phyloP scores from a whole-genome alignment of 35 echinoderm and acorn worm species.

The Ophioderma brevispina region DNA sequence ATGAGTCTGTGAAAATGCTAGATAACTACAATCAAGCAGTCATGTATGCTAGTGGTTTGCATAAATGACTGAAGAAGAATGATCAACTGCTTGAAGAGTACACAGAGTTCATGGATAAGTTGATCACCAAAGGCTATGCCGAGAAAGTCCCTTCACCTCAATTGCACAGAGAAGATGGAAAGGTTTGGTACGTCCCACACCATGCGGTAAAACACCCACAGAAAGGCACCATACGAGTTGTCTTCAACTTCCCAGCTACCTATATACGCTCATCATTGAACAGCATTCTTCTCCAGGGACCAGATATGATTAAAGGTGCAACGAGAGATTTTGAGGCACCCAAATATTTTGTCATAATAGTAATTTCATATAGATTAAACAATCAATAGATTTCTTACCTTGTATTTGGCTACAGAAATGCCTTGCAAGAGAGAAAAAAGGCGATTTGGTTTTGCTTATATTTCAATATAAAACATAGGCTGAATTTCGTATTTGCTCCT shows the following conservation, averaged over 20 bases:
- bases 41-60: neutral
- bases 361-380: too few species aligned
- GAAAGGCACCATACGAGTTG: constrained; percentile 52
- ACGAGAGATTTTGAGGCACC: too few species aligned
- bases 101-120: neutral
- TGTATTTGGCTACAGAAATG: too few species aligned
- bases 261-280: constrained; percentile 20
- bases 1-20: neutral
- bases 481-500: too few species aligned
- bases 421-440: too few species aligned
- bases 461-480: too few species aligned
- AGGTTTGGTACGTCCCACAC: constrained; percentile 57
- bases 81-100: neutral
- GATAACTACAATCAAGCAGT: neutral
- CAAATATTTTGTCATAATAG: too few species aligned
- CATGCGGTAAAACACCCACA: constrained; percentile 48
- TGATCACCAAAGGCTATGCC: too few species aligned
- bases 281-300: constrained; percentile 39
- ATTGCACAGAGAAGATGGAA: constrained; percentile 22
- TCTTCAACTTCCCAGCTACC: constrained; percentile 9
- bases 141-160: constrained; percentile 42
- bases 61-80: neutral
- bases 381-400: too few species aligned
- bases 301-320: constrained; percentile 40
- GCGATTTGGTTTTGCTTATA: too few species aligned